phyloP scores from a whole-genome alignment of 2,113 vertebrate species.

The Mirza zaza region DNA sequence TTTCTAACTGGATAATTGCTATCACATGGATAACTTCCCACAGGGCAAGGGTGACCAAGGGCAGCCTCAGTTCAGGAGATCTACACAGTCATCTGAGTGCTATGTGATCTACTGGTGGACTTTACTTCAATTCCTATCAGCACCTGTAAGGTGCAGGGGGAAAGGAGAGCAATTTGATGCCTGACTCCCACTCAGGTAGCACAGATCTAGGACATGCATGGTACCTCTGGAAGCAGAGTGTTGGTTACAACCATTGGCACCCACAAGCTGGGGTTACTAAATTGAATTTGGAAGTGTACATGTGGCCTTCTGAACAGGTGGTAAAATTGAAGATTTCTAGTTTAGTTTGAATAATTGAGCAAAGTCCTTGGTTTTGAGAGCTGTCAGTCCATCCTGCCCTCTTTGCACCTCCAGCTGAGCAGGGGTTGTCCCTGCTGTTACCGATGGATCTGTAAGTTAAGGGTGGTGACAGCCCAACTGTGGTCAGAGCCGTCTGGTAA shows the following conservation, averaged over 20 bases:
- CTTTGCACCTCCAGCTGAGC: neutral
- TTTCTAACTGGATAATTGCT: neutral
- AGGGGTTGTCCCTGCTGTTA: neutral
- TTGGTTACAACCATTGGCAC: neutral
- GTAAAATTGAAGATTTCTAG: neutral
- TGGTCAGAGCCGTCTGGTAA: neutral
- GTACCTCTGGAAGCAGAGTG: neutral
- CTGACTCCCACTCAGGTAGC: neutral
- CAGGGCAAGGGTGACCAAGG: neutral
- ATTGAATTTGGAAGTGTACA: neutral
- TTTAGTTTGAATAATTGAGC: neutral
- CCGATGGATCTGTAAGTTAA: neutral
- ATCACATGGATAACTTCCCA: neutral
- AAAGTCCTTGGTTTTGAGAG: neutral
- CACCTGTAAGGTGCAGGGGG: neutral
- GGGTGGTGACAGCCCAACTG: neutral
- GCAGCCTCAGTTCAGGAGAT: neutral
- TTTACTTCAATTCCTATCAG: neutral
- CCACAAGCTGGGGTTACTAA: neutral
- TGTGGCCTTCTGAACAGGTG: neutral
- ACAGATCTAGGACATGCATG: neutral
- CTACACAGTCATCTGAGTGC: too few species aligned
- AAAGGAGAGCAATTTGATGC: neutral
- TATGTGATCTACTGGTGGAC: fast-evolving
- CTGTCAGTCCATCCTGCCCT: neutral